Conservation (phyloP, 2,888 invertebrate genomes). For the Plagodis dolabraria region DNA sequence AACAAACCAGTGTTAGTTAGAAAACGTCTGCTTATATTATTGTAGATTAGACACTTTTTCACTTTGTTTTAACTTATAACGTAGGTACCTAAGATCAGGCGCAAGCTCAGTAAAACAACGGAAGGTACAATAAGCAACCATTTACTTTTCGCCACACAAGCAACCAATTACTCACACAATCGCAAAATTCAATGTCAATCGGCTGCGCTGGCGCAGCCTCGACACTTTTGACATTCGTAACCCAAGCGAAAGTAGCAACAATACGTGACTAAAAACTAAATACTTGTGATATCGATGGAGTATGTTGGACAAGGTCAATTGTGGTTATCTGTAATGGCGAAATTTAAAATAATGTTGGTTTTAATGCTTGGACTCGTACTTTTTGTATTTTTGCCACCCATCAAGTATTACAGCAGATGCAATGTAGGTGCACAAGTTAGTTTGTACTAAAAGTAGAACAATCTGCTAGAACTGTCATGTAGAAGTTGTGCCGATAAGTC, state of each 20-base stretch:
- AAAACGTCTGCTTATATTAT: too few relatives aligned
- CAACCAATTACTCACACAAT: constrained; percentile 31
- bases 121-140: constrained; percentile 10
- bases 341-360: constrained; percentile 15
- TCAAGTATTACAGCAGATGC: too few relatives aligned
- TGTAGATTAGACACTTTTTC: too few relatives aligned
- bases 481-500: too few relatives aligned
- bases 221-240: constrained; percentile 52
- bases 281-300: constrained; percentile 48
- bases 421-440: too few relatives aligned
- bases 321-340: constrained; percentile 37
- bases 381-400: too few relatives aligned
- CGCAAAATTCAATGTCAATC: constrained; percentile 56
- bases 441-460: too few relatives aligned
- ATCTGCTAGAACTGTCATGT: too few relatives aligned
- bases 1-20: too few relatives aligned
- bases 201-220: constrained; percentile 43
- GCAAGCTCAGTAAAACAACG: background rate
- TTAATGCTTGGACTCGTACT: too few relatives aligned
- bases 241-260: constrained; percentile 60
- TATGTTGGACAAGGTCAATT: constrained; percentile 64
- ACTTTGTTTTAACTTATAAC: too few relatives aligned
- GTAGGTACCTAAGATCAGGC: background rate
- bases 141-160: constrained; percentile 16
- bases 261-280: constrained; percentile 62